Conservation (phyloP, 2,797 vertebrate species). For the Tolypeutes matacus region DNA sequence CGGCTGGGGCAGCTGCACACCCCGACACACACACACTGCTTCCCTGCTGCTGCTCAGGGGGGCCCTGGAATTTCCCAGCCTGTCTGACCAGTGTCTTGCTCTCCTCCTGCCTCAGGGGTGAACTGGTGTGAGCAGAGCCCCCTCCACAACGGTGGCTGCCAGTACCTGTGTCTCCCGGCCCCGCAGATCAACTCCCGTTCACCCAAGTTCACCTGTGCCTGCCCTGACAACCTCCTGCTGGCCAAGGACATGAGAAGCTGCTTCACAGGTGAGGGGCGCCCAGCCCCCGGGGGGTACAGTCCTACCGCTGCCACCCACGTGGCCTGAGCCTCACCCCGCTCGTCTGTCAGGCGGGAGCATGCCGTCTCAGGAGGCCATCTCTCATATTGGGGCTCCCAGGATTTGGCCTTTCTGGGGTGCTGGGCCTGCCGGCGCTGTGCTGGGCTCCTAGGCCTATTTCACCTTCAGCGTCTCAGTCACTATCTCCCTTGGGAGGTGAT, state of each 20-base stretch:
- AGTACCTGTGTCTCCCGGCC: conserved; percentile 94
- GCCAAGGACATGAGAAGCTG: conserved; percentile 90
- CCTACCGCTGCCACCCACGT: neutral
- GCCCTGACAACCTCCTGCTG: conserved; percentile 90
- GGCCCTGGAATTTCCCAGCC: neutral
- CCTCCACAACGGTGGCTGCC: conserved; percentile 91
- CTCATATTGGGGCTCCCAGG: accelerated
- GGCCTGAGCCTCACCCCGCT: neutral
- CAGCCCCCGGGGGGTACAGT: neutral
- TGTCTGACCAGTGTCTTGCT: neutral
- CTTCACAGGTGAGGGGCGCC: conserved; percentile 85
- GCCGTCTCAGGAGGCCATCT: neutral
- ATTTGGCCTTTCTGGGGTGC: neutral
- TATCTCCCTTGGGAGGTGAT: neutral
- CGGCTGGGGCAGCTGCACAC: neutral
- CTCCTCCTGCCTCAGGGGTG: conserved; percentile 84
- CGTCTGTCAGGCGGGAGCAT: neutral
- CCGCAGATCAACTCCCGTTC: conserved; percentile 89
- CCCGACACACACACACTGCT: accelerated
- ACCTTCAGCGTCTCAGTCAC: neutral
- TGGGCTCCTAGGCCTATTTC: neutral
- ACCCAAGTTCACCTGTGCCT: conserved; percentile 94
- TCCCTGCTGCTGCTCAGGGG: neutral
- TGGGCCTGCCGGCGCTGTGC: no score
- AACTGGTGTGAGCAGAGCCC: conserved; percentile 91